Evolutionary conservation across 2,113 vertebrate genomes (phyloP).

Genomic region (Boulengeromyrus knoepffleri): DNA sequence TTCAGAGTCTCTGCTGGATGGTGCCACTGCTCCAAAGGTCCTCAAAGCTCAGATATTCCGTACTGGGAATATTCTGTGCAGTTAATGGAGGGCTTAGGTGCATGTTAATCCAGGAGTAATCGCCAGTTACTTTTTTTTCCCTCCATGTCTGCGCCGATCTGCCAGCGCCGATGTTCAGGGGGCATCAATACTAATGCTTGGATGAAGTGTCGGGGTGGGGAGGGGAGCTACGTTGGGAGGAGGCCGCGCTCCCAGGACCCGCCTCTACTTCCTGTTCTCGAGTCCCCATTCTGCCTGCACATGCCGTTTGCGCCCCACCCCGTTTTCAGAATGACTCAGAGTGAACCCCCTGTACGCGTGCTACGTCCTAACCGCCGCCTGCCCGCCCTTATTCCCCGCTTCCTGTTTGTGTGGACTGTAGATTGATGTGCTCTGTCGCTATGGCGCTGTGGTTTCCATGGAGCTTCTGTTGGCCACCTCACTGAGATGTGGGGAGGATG

Average conservation of each 20-base stretch:
- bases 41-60: not conserved
- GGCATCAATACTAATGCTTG: not conserved
- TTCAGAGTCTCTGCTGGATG: not conserved
- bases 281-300: not conserved
- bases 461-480: not conserved
- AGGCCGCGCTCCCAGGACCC: not conserved
- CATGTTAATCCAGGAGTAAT: not conserved
- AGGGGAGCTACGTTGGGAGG: not conserved
- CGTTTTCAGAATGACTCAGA: not conserved
- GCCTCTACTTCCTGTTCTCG: not conserved
- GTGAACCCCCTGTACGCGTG: not conserved
- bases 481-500: not conserved
- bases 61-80: not conserved
- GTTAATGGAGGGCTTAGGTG: not conserved
- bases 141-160: constrained; percentile 37
- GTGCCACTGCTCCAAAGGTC: not conserved
- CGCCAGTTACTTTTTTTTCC: constrained; percentile 1
- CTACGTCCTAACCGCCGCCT: not conserved
- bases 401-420: not conserved
- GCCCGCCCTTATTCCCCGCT: not conserved
- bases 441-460: not conserved
- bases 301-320: not conserved
- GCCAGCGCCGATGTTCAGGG: not conserved
- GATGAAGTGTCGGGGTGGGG: not conserved
- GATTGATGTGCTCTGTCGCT: not conserved